Base-by-base conservation (phyloP, 2,113 vertebrate genomes). In the Oxygymnocypris stewartii region DNA sequence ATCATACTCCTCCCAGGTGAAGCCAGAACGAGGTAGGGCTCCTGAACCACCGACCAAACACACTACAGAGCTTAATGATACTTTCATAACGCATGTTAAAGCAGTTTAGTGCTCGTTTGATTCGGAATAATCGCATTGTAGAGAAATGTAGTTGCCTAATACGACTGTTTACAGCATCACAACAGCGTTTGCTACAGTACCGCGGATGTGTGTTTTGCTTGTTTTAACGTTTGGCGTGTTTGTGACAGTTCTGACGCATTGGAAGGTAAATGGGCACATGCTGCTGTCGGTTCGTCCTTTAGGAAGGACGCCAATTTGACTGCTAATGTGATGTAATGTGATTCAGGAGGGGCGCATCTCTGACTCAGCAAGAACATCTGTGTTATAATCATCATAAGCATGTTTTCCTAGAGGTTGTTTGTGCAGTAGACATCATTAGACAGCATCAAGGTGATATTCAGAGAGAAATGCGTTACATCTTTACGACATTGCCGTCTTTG, bases 1-100 rank as follows among this genome's bases (percentile, higher is more conserved):
- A 84, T 42, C 87, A 88, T 79, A 90, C 87, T 83, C 90, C 87
- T 83, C 82, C 88, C 91, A 91, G 93, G 92, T 94, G 89, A 86
- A 90, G 87, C 84, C 85, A 88, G 79, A 88, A 37, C 76, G 89
- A 86, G 87, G 82, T 88, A 86, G 42, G 84, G 82, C 69, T 84
- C 10, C 49, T 74, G 35, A 42, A 59, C 23, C 23, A 42, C 7
- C 16, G 51, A 51, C 14, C 37, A 75, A 67, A 18, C 35, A 54
- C n/a, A 44, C 9, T 25, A 73, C 18, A 20, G 49, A 47, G 8
- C 59, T 75, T 57, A 31, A 67, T 25, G 9, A 51, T 59, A 59
- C 35, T 42, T 75, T 59, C 0, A 37, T 35, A 71, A 13, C 28
- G 28, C 81, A 35, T 31, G 31, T 13, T 51, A 9, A 47, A 51